A percentile compares a stretch with the other conserved stretches of the same genome.
Evolutionary conservation across 2,797 vertebrate genomes (phyloP).

Genomic region (Tamandua tetradactyla): DNA sequence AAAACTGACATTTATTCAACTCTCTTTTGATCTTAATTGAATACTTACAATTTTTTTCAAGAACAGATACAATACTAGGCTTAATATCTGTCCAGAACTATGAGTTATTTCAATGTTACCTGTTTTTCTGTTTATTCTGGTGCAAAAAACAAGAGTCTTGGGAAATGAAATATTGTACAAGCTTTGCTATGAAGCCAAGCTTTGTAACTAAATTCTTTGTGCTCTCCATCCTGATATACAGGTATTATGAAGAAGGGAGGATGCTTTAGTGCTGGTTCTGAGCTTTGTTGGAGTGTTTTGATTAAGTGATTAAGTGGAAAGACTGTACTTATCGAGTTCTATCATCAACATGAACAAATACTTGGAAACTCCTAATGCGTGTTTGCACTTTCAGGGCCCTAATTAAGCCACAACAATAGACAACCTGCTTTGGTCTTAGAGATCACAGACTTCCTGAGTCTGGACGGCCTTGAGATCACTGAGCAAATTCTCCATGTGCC

Average conservation of each 20-base stretch:
- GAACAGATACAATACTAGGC: background rate
- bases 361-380: background rate
- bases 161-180: background rate
- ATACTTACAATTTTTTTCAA: background rate
- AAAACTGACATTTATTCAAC: background rate
- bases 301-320: background rate
- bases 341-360: background rate
- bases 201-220: background rate
- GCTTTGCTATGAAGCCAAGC: background rate
- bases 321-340: background rate
- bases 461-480: background rate
- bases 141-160: background rate
- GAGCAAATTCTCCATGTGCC: background rate
- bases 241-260: background rate
- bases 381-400: background rate
- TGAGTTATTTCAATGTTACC: background rate
- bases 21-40: constrained; percentile 21
- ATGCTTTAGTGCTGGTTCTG: background rate
- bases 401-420: background rate
- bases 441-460: background rate
- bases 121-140: background rate
- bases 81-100: background rate
- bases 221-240: rapidly evolving
- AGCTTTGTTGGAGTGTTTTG: background rate
- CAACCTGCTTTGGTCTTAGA: background rate